phyloP scores from a whole-genome alignment of 2,113 vertebrate genomes.

The Corythornis vintsioides region DNA sequence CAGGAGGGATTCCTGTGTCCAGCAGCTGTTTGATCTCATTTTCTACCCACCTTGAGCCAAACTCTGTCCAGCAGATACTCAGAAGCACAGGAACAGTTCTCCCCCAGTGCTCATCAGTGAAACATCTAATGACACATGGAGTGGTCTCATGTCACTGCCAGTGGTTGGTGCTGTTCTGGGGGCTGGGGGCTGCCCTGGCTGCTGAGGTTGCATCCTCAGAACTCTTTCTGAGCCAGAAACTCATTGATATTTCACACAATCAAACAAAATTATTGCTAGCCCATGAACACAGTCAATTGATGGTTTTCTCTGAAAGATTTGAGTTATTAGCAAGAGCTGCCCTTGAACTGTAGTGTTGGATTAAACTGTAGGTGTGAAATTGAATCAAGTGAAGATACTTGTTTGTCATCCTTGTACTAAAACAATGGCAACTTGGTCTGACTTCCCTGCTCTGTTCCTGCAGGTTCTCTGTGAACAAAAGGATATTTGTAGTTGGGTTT shows the following conservation, averaged over 20 bases:
- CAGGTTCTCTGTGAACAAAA: constrained; percentile 93
- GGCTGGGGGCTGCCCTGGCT: background rate
- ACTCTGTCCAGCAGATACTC: background rate
- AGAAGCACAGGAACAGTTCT: background rate
- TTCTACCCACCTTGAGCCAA: background rate
- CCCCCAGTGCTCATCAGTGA: background rate
- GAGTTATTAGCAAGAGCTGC: background rate
- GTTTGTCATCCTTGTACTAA: background rate
- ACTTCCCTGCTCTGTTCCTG: constrained; percentile 12
- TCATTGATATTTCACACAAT: background rate
- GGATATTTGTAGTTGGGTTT: constrained; percentile 95
- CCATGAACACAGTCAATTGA: background rate
- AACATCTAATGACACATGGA: background rate
- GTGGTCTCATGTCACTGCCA: background rate
- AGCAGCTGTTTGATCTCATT: background rate
- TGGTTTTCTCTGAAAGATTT: background rate
- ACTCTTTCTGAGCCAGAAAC: background rate
- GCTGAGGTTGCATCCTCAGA: background rate
- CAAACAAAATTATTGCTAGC: background rate
- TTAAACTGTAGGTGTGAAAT: background rate
- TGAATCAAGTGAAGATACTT: background rate
- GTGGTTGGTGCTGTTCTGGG: background rate
- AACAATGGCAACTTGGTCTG: background rate
- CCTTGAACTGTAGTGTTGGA: background rate
- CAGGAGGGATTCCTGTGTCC: background rate